Evolutionary conservation across 2,888 invertebrate species (phyloP), one percentile per base, ranked within the genome.

Genomic region (Drosophila mercatorum): DNA sequence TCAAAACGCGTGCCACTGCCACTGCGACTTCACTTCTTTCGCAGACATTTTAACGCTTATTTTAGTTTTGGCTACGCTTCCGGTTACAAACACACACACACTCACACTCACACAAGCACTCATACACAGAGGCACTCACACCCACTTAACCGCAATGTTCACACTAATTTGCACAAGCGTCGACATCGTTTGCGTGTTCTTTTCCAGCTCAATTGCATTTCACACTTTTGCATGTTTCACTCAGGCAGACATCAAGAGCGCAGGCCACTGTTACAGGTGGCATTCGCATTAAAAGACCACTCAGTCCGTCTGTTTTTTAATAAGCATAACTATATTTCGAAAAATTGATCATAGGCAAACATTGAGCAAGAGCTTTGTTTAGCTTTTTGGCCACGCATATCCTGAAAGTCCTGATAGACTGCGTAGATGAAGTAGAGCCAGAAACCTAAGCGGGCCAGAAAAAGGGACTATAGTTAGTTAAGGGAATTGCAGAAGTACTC

Each of bases 21-120:
- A 58, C 70, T 49, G 43, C 43, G 36, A 81, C 78, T 86, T 75
- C 80, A 85, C 78, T 83, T 81, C 79, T 89, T 90, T 87, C 72
- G 86, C 81, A 88, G 83, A 88, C 89, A 87, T 87, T 90, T 91
- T 90, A 89, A 90, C 81, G 91, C 88, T 88, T 89, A 84, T 82
- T 90, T 89, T 81, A 88, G 76, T 79, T 89, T 83, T 61, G 88
- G 75, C 68, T 70, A 69, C 53, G 65, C 63, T 51, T 72, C 57
- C 62, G 68, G 53, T 72, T 72, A 62, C 70, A 69, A 73, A 68
- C 63, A 41, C 61, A 41, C 61, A 49, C 60, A 43, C 38, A 47
- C 46, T 58, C 47, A 28, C 40, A 62, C 41, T 28, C 34, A 62
- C 65, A 68, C 75, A 68, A 1, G 22, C 22, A 22, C 22, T 17